phyloP scores from a whole-genome alignment of 2,888 invertebrate species.

The Molorchus minor region DNA sequence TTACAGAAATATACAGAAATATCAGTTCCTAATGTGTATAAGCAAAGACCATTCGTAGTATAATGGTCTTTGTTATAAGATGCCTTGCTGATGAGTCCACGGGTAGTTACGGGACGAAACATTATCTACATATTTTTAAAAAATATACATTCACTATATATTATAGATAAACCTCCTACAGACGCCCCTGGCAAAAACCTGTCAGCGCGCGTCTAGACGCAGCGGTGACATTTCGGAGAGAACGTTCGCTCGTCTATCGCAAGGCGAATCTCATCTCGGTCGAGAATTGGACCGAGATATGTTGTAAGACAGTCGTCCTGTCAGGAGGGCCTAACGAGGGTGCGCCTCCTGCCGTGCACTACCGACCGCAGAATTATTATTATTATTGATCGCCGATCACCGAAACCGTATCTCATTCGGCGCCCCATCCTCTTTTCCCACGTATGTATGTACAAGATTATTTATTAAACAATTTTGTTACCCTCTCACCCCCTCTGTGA shows the following conservation, averaged over 20 bases:
- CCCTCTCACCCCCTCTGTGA: too few relatives aligned
- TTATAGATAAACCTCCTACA: too few relatives aligned
- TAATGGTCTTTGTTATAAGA: too few relatives aligned
- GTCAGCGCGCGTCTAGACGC: constrained; percentile 23
- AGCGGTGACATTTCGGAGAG: constrained; percentile 24
- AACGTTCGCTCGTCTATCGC: constrained; percentile 31
- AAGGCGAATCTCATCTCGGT: constrained; percentile 34
- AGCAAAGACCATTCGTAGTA: too few relatives aligned
- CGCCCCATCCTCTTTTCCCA: constrained; percentile 36
- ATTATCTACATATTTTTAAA: too few relatives aligned
- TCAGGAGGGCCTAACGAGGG: constrained; percentile 54
- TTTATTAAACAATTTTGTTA: too few relatives aligned
- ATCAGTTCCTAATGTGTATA: too few relatives aligned
- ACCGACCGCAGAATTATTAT: constrained; percentile 54
- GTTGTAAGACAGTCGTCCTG: constrained; percentile 47
- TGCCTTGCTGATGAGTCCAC: too few relatives aligned
- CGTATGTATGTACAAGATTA: constrained; percentile 30
- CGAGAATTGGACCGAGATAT: constrained; percentile 40
- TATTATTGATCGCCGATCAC: constrained; percentile 56
- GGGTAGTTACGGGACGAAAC: too few relatives aligned
- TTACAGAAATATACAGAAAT: too few relatives aligned
- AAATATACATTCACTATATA: too few relatives aligned
- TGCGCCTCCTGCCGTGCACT: constrained; percentile 52
- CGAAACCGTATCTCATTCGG: constrained; percentile 27
- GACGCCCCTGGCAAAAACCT: constrained; percentile 19